These are phyloP conservation scores for Drosophila teissieri DNA, from an alignment of 1,140 invertebrate genomes.

Conservation along the genomic window DNA sequence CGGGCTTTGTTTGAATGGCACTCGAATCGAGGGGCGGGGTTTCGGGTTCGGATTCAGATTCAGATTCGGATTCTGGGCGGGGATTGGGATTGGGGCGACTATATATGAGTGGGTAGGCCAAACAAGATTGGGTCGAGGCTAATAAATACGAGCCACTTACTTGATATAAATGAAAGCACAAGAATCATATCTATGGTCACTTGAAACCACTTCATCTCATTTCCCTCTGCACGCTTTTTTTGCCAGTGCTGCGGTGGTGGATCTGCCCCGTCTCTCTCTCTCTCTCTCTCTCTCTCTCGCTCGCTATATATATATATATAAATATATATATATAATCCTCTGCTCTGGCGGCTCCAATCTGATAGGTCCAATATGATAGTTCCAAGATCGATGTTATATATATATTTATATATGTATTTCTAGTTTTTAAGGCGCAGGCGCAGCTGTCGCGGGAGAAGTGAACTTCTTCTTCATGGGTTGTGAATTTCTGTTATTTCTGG, in stretches of 20 bases:
- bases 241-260: conserved; percentile 33
- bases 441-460: conserved; percentile 10
- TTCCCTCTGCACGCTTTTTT: conserved; percentile 75
- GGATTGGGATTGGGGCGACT: too few relatives aligned
- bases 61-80: conserved; percentile 1
- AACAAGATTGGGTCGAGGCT: conserved; percentile 27
- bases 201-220: conserved; percentile 84
- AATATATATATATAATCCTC: conserved; percentile 1
- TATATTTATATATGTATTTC: not conserved
- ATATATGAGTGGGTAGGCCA: not conserved
- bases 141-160: conserved; percentile 76
- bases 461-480: conserved; percentile 19
- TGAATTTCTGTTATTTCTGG: conserved; percentile 2
- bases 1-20: conserved; percentile 67
- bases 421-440: conserved; percentile 40
- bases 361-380: not conserved
- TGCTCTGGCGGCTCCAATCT: not conserved
- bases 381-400: not conserved
- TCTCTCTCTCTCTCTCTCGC: not conserved
- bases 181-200: conserved; percentile 84
- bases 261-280: conserved; percentile 12
- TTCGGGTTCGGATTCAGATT: conserved; percentile 4
- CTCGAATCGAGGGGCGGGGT: conserved; percentile 36
- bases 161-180: conserved; percentile 84
- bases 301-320: not conserved